Evolutionary conservation across 37 sponge, comb jelly and placozoan genomes (phyloP).

Genomic region (Crambe crambe): DNA sequence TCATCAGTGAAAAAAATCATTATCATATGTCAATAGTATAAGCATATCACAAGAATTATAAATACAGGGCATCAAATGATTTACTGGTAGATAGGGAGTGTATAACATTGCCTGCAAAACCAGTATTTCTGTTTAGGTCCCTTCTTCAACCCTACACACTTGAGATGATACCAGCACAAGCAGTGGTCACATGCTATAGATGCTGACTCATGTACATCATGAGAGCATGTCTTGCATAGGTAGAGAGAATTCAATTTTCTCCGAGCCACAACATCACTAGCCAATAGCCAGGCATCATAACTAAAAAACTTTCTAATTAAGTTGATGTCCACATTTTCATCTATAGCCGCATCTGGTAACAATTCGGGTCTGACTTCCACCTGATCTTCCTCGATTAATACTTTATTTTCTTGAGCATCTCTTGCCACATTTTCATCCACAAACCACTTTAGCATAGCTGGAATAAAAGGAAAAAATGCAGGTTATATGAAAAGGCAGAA

Average conservation of each 20-base stretch:
- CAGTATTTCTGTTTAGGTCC: neutral
- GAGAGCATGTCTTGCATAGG: neutral
- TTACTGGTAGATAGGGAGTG: neutral
- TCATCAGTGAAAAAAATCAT: no score
- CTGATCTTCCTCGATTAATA: neutral
- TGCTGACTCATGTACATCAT: neutral
- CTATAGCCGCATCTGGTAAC: neutral
- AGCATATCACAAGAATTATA: no score
- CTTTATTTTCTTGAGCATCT: neutral
- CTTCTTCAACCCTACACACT: neutral
- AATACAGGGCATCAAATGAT: no score
- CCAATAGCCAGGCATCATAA: constrained; percentile 3
- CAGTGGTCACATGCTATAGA: neutral
- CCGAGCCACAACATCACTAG: neutral
- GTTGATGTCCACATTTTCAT: neutral
- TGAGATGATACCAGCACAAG: neutral
- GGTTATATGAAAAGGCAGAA: no score
- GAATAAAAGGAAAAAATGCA: neutral
- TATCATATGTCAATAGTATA: no score
- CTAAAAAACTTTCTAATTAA: neutral
- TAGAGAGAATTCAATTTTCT: neutral
- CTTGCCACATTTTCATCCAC: neutral
- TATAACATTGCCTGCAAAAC: neutral
- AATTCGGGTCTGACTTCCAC: neutral
- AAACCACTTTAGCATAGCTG: neutral